These are phyloP conservation scores for Boulengeromyrus knoepffleri DNA, from an alignment of 2,113 vertebrate species.

Conservation along the genomic window DNA sequence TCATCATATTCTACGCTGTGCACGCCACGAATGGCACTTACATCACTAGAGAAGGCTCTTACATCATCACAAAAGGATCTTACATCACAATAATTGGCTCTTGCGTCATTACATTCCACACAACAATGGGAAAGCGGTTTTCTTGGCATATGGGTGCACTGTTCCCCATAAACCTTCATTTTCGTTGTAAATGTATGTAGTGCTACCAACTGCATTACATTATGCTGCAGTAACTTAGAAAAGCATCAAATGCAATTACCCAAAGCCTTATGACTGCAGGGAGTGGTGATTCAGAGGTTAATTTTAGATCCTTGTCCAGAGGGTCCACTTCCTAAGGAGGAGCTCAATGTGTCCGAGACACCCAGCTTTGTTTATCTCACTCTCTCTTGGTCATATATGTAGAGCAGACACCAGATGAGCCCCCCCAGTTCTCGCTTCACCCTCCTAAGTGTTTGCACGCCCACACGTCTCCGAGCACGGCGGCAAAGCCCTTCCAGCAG, in stretches of 20 bases:
- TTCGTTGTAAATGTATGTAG: neutral
- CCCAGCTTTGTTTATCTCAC: neutral
- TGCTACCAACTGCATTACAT: neutral
- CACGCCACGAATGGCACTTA: neutral
- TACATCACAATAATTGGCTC: neutral
- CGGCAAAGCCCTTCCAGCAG: neutral
- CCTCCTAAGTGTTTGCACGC: neutral
- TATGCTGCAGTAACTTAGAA: neutral
- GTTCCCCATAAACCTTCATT: neutral
- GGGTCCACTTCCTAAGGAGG: neutral
- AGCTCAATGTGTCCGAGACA: neutral
- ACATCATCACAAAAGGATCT: neutral
- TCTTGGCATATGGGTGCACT: neutral
- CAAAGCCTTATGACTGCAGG: neutral
- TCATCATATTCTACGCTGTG: neutral
- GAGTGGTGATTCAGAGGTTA: neutral
- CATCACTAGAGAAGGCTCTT: neutral
- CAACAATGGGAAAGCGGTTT: neutral
- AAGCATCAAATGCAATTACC: neutral
- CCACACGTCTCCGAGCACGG: neutral
- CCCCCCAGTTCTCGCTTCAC: neutral
- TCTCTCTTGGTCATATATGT: neutral
- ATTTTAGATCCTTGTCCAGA: slow-evolving; percentile 3
- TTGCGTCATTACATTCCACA: neutral
- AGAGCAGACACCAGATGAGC: neutral